Conservation (phyloP, 2,797 vertebrate species). For the Chiropotes sagulatus region DNA sequence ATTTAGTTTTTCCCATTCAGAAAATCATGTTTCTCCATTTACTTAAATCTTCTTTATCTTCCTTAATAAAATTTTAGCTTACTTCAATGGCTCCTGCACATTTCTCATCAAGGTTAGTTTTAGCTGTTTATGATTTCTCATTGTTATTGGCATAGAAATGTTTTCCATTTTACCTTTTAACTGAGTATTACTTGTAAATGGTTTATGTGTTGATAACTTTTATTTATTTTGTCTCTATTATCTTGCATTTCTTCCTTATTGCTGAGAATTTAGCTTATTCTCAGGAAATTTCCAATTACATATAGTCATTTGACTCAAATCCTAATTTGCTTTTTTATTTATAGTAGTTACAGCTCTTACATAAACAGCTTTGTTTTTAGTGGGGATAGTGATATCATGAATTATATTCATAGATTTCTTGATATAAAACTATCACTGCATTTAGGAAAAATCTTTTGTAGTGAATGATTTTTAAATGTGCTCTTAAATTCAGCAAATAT, state of each 20-base stretch:
- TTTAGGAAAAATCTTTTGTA: neutral
- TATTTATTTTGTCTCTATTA: neutral
- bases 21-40: neutral
- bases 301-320: neutral
- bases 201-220: neutral
- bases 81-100: neutral
- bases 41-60: neutral
- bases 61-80: constrained; percentile 12
- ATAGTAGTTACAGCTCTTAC: neutral
- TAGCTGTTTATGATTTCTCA: neutral
- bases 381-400: neutral
- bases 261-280: neutral
- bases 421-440: neutral
- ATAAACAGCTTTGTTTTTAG: constrained; percentile 3
- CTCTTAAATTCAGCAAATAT: neutral
- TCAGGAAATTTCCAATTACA: neutral
- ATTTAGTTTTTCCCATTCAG: neutral
- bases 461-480: neutral
- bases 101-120: neutral
- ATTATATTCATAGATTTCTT: neutral
- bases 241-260: neutral
- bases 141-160: neutral
- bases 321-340: neutral
- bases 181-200: neutral
- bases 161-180: neutral